Base-by-base conservation (phyloP, 1,140 invertebrate species). In the Diachasma alloeum region DNA sequence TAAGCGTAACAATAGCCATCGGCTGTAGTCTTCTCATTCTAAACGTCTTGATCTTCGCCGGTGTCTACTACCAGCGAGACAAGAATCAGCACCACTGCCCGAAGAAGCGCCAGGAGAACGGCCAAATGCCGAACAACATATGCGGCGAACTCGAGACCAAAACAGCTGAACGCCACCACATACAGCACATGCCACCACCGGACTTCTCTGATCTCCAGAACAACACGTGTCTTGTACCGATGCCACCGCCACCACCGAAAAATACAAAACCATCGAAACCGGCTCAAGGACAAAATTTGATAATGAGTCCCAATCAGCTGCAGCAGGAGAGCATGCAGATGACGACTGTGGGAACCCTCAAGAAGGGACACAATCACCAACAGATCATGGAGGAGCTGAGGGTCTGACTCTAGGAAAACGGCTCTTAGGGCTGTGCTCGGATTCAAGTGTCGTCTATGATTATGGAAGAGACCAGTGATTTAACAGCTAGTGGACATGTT, bases 1-100 rank as follows among this genome's bases (percentile, higher is more conserved):
- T 98, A 8, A 96, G 95, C 84, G 95, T 98, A 0, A 98, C 96
- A 1, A 96, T 98, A 79, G 96, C 96, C n/a, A 97, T 98, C 73
- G 97, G 97, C 2, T 97, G 96, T 81, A 96, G 95, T 4, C 87
- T 98, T 24, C 91, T 98, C 15, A 95, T 98, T 78, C 89, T 98
- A 8, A 98, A 98, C 84, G 94, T 98, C 0, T 90, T 98, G 11
- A 96, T 98, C 81, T 98, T 98, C 84, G 96, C 96, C 39, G 97
- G 96, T 1, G 96, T 98, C 0, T 98, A 97, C 82, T 98, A 98
- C 86, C 96, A 98, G 84, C 91, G 96, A 13, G 96, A 98, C 83
- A 96, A 97, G 84, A 93, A 79, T 78, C 85, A 89, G 79, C 89
- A 91, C 85, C 83, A 80, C 87, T 92, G 91, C 67, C 91, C 93